A percentile compares a stretch with the other conserved stretches of the same genome.
These are phyloP conservation scores for Agrotis exclamationis DNA, from an alignment of 2,888 invertebrate genomes.

Conservation along the genomic window DNA sequence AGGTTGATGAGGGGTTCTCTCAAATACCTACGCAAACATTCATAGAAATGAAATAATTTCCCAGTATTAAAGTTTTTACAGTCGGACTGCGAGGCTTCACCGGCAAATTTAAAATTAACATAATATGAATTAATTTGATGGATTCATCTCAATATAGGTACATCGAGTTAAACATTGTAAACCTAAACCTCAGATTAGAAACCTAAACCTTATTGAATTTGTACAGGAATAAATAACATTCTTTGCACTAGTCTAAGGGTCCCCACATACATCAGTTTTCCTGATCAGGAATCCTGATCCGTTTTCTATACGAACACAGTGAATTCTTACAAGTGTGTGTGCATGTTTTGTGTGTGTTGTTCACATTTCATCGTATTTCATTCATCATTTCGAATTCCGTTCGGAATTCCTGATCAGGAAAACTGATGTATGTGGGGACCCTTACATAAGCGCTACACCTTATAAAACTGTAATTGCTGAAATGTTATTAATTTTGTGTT, in stretches of 20 bases:
- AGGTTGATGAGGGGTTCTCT: background rate
- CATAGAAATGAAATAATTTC: constrained; percentile 11
- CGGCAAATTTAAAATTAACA: constrained; percentile 1
- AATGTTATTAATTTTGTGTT: background rate
- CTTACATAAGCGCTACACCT: background rate
- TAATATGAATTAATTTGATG: background rate
- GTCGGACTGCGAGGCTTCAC: background rate
- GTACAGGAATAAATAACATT: background rate
- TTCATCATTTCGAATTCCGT: too few relatives aligned
- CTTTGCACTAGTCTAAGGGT: background rate
- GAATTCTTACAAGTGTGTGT: too few relatives aligned
- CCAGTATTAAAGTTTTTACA: constrained; percentile 20
- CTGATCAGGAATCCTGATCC: too few relatives aligned
- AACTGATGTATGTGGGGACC: too few relatives aligned
- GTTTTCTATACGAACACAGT: too few relatives aligned
- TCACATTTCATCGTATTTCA: too few relatives aligned
- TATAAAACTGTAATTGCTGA: background rate
- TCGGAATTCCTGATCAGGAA: too few relatives aligned
- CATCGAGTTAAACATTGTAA: background rate
- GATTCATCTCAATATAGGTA: constrained; percentile 4
- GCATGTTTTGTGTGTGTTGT: too few relatives aligned
- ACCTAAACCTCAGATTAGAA: too few relatives aligned
- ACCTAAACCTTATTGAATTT: background rate
- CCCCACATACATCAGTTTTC: too few relatives aligned
- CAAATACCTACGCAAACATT: constrained; percentile 9